Base-by-base conservation (phyloP, 2,888 invertebrate species). In the Meandrusa payeni region DNA sequence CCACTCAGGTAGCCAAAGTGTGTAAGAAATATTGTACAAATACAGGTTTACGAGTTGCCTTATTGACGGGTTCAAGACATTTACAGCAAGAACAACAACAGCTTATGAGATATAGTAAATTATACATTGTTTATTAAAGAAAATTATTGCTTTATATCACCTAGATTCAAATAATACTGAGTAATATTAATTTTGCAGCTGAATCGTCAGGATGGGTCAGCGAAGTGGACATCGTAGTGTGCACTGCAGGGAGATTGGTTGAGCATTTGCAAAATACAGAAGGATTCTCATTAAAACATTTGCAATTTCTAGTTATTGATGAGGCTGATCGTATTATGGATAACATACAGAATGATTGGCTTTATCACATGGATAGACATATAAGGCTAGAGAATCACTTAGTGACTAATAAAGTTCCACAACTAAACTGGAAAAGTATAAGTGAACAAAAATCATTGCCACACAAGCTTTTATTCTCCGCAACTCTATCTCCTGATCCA, bases 251-350 rank as follows among this genome's bases (percentile, higher is more conserved):
- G 6, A 91, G 98, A 43, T 82, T 99, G 38, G 93, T 98, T 0
- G 97, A 98, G 70, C 98, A 99, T 76, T 86, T 99, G 48, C 93
- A 94, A 70, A 90, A 91, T 52, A 97, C 97, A 0, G 88, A 92
- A 65, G 95, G 95, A 9, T 93, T 97, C 67, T 90, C 92, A 37
- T 73, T 97, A 22, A 89, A 90, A 55, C 71, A 91, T 56, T 80
- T 97, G 1, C 90, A 92, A 62, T 97, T 94, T 78, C 81, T 97
- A 27, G 91, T 99, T 0, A 95, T 99, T 43, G 99, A 99, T 77
- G 99, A 99, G 88, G 99, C 99, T 3, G 99, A 99, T 81, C 90
- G 97, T 55, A 94, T 98, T 55, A 93, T 97, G 87, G 96, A 97
- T 58, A 94, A 95, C 63, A 91, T 96, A 32, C 95, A 97, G 72